phyloP scores from a whole-genome alignment of 2,797 vertebrate genomes.

The Odontamblyopus lacepedii region DNA sequence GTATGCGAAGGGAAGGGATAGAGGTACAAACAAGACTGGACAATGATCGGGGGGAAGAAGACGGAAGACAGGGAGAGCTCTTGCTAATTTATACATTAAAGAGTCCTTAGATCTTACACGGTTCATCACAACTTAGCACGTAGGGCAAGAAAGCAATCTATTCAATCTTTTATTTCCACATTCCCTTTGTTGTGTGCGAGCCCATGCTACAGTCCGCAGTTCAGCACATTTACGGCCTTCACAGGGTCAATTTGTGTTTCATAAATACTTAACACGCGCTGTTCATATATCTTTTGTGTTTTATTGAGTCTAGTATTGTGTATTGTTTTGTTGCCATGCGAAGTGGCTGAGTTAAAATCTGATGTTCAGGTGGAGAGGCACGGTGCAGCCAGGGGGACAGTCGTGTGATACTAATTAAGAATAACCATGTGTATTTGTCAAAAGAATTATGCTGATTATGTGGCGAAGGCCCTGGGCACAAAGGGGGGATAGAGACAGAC shows the following conservation, averaged over 20 bases:
- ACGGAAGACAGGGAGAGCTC: constrained; percentile 55
- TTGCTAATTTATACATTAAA: constrained; percentile 75
- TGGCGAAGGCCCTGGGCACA: constrained; percentile 77
- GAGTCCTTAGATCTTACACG: constrained; percentile 61
- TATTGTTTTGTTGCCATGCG: constrained; percentile 45
- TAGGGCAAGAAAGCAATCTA: constrained; percentile 63
- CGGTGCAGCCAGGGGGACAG: constrained; percentile 72
- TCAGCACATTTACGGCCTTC: constrained; percentile 22
- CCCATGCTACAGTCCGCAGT: constrained; percentile 24
- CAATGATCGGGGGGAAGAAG: constrained; percentile 41
- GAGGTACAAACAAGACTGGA: constrained; percentile 54
- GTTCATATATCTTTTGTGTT: constrained; percentile 14
- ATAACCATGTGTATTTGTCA: constrained; percentile 90
- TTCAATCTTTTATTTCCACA: constrained; percentile 65
- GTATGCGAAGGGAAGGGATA: constrained; percentile 20
- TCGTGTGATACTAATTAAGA: constrained; percentile 87
- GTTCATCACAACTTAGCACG: constrained; percentile 66
- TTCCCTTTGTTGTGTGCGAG: constrained; percentile 54
- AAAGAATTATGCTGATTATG: constrained; percentile 87
- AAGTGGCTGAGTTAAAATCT: constrained; percentile 49
- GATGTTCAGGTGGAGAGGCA: constrained; percentile 81
- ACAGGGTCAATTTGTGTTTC: constrained; percentile 22
- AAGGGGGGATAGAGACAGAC: constrained; percentile 73
- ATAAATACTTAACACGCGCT: constrained; percentile 14
- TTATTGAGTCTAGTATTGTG: constrained; percentile 39